Conservation (phyloP, 2,797 vertebrate genomes). For the Sebastes melanostomus region DNA sequence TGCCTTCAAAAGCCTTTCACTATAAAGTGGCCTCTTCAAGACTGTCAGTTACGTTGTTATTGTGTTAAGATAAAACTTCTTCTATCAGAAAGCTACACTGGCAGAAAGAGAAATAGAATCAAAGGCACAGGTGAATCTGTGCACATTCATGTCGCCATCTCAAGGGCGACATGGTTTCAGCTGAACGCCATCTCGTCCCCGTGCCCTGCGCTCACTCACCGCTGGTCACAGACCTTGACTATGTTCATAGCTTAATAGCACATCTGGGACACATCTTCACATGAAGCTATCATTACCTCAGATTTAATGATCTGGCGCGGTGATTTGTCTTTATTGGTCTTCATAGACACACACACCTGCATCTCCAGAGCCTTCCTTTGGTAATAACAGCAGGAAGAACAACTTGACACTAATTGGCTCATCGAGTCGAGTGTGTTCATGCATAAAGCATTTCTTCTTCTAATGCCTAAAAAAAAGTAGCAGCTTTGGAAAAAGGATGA, state of each 20-base stretch:
- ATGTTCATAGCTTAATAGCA: conserved; percentile 60
- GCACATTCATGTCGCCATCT: conserved; percentile 9
- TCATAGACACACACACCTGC: conserved; percentile 67
- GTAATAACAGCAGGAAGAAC: conserved; percentile 64
- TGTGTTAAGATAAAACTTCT: conserved; percentile 39
- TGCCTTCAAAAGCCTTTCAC: conserved; percentile 53
- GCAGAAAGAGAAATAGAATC: not conserved
- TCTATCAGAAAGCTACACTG: conserved; percentile 3
- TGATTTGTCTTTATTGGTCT: conserved; percentile 72
- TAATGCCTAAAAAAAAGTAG: conserved; percentile 39
- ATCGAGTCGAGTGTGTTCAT: conserved; percentile 67
- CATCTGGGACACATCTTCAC: conserved; percentile 66
- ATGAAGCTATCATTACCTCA: conserved; percentile 69
- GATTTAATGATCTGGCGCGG: conserved; percentile 68
- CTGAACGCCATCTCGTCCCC: conserved; percentile 3
- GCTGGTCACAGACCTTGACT: conserved; percentile 53
- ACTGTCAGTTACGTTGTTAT: conserved; percentile 34
- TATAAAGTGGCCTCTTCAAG: conserved; percentile 58
- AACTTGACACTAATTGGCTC: conserved; percentile 75
- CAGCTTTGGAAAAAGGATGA: conserved; percentile 43
- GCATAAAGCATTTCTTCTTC: conserved; percentile 42
- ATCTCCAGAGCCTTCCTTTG: conserved; percentile 57
- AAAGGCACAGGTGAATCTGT: conserved; percentile 21
- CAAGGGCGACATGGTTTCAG: conserved; percentile 27
- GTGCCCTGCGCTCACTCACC: conserved; percentile 2